Conservation (phyloP, 1,140 invertebrate genomes). For the Bombus waltoni region DNA sequence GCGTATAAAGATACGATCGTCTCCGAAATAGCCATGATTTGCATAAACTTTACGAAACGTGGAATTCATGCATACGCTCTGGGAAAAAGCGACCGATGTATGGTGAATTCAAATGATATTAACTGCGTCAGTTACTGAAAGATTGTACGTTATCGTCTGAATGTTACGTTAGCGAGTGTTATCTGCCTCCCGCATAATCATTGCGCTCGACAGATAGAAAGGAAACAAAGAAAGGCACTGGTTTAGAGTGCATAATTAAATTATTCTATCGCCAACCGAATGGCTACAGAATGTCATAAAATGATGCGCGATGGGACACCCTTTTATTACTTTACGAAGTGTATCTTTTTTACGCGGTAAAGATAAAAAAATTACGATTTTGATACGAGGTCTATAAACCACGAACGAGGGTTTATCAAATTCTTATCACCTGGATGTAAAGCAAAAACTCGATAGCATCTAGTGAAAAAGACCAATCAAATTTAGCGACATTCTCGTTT, state of each 20-base stretch:
- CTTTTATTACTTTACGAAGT: not conserved
- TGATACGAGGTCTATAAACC: slow-evolving; percentile 6
- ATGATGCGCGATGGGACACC: not conserved
- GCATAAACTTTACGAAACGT: not conserved
- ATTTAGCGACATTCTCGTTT: too few relatives aligned
- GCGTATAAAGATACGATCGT: not conserved
- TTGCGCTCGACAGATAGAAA: not conserved
- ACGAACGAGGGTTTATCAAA: slow-evolving; percentile 3
- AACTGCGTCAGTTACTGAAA: not conserved
- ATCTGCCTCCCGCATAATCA: slow-evolving; percentile 26
- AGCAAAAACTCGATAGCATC: not conserved
- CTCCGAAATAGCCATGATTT: not conserved
- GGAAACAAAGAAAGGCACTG: not conserved
- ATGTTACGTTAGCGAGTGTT: not conserved
- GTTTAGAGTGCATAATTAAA: slow-evolving; percentile 16
- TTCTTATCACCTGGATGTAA: slow-evolving; percentile 9
- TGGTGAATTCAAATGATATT: slow-evolving; percentile 25
- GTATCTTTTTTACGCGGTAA: not conserved
- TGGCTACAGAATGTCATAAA: not conserved
- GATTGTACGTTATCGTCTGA: slow-evolving; percentile 4
- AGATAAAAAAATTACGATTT: slow-evolving; percentile 24
- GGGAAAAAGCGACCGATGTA: not conserved
- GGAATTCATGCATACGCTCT: not conserved
- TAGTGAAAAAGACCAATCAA: not conserved
- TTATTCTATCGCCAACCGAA: not conserved